Base-by-base conservation (phyloP, 2,113 vertebrate genomes). In the Mystacornis crossleyi region DNA sequence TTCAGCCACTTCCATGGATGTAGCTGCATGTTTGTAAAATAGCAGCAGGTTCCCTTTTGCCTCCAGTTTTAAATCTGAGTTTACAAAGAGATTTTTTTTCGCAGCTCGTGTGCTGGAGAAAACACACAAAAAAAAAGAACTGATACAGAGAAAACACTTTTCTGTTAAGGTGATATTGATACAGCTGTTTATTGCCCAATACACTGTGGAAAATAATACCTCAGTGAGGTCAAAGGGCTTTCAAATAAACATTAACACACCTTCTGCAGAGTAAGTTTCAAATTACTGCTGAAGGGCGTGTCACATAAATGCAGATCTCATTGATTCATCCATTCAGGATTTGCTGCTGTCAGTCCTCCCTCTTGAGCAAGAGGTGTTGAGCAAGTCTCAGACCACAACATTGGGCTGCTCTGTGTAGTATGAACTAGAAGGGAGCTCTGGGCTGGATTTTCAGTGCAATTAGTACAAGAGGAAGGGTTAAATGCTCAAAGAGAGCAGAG, bases 91-190 rank as follows among this genome's bases (percentile, higher is more conserved):
- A 8, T 11, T 0, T 2, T 31, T 24, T 86, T 80, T 84, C 77
- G 17, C 31, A 90, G 21, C 18, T 13, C 11, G 10, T 11, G 8
- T 40, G 8, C 47, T 48, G 55, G 25, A 71, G 33, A 72, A 81
- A 71, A 40, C 20, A 67, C 14, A 47, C 28, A 47, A 17, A 62
- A 57, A 57, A 53, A 9, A 45, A 85, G 2, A 85, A 78, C 9
- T 47, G 38, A 72, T 62, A 38, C 11, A 73, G 21, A 57, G 28
- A 82, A 90, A 96, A 80, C 16, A 54, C 10, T 85, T 73, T 72
- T 70, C 57, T 84, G 38, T 81, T 89, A 75, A 87, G 66, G 51
- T 67, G 94, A 96, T 95, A 92, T 90, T 93, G 83, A 75, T 74
- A 54, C 74, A 91, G 69, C 83, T 97, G 79, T 93, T 95, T 92